Evolutionary conservation across 2,113 vertebrate species (phyloP), one percentile per base, ranked within the genome.

Genomic region (Hypanus sabinus): DNA sequence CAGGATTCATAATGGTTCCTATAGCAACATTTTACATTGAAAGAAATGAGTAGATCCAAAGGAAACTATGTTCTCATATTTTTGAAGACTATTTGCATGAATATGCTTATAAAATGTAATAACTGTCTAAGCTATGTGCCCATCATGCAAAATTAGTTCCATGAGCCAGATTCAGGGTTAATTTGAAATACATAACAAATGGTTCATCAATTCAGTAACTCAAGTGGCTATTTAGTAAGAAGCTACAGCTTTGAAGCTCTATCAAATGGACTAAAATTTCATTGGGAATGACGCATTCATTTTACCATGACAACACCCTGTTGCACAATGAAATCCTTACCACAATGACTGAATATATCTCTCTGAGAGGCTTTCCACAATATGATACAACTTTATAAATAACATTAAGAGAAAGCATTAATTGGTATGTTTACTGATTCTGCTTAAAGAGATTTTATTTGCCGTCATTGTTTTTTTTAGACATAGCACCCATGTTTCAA

Each of bases 211-310:
- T 65, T 60, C 33, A 62, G 14, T 65, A 65, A 20, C n/a, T 90
- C n/a, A 90, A 90, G 85, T 65, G 60, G 60, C 60, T n/a, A 87
- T 87, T 87, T 87, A 60, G 60, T 87, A 60, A 90, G 85, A 90
- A 90, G 85, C 60, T 16, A 20, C 57, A 88, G 85, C 57, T 33
- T 88, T n/a, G 57, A 27, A n/a, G 5, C 57, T 33, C 30, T 65
- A n/a, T 65, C 60, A 68, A 90, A 65, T 16, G n/a, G 30, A 20
- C 85, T 65, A 62, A 65, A n/a, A 90, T 90, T 36, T 65, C 30
- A n/a, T 30, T 65, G 85, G 85, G 65, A 33, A 68, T 90, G 85
- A 90, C 85, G 85, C 85, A 90, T 18, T 20, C 5, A 16, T 1
- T 90, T 90, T 65, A 90, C 85, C 62, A 90, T 90, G 85, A 65